Evolutionary conservation across 2,888 invertebrate species (phyloP).

Genomic region (Tipula unca): DNA sequence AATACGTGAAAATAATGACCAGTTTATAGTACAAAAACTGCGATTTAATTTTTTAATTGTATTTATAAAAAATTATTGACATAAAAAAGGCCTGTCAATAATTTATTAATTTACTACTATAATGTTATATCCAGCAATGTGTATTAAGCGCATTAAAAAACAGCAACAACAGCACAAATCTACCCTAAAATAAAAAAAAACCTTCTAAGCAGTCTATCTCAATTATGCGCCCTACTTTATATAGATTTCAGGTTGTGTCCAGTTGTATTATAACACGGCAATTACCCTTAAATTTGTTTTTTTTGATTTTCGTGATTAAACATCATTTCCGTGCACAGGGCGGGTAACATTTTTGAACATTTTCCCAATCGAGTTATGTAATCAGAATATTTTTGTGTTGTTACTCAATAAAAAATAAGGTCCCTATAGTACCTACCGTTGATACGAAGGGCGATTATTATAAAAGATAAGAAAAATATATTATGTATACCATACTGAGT

Average conservation of each 20-base stretch:
- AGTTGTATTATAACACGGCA: neutral
- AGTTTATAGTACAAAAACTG: too few relatives aligned
- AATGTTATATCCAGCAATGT: neutral
- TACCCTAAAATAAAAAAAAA: neutral
- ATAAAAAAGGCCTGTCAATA: neutral
- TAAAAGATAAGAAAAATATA: neutral
- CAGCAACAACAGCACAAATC: neutral
- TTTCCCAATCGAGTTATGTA: neutral
- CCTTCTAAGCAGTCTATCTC: neutral
- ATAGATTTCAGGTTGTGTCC: neutral
- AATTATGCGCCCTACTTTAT: neutral
- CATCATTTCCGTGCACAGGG: neutral
- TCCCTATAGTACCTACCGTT: too few relatives aligned
- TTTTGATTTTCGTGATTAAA: neutral
- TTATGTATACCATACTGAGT: neutral
- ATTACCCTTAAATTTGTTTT: neutral
- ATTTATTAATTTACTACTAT: neutral
- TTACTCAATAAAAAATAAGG: neutral
- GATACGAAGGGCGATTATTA: neutral
- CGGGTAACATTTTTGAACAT: neutral
- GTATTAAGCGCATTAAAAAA: neutral
- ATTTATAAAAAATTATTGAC: neutral
- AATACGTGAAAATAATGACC: too few relatives aligned
- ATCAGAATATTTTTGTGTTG: neutral
- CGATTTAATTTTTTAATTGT: too few relatives aligned